Conservation (phyloP, 2,113 vertebrate species). For the Motacilla alba region DNA sequence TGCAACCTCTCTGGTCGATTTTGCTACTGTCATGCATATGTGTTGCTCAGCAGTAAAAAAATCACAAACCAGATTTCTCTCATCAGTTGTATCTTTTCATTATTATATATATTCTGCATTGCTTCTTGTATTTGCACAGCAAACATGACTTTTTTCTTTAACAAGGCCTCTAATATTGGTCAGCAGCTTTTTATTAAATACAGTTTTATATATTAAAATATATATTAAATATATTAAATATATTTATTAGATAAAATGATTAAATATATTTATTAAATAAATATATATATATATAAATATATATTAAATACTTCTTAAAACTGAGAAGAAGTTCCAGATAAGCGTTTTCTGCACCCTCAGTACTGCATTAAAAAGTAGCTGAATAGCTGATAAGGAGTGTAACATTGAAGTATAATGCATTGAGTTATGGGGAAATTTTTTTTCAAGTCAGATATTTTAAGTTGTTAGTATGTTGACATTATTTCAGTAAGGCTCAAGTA, state of each 20-base stretch:
- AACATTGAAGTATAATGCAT: background rate
- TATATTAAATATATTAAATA: too few relatives aligned
- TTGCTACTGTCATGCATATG: background rate
- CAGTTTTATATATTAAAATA: too few relatives aligned
- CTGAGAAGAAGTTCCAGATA: background rate
- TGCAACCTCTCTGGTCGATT: background rate
- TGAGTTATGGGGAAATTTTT: background rate
- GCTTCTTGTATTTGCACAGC: background rate
- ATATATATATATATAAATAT: too few relatives aligned
- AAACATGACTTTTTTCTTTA: background rate
- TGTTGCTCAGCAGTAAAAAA: background rate
- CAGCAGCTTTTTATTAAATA: background rate
- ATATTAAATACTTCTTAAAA: background rate
- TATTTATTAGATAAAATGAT: too few relatives aligned
- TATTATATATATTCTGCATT: background rate
- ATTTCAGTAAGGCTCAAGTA: background rate
- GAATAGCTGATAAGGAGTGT: background rate
- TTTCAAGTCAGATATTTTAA: background rate
- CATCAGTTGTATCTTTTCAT: background rate
- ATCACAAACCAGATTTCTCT: background rate
- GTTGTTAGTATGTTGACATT: background rate
- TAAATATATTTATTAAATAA: too few relatives aligned
- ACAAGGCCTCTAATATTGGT: background rate
- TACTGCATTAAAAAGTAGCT: background rate
- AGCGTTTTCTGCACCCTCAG: background rate